Evolutionary conservation across 2,888 invertebrate genomes (phyloP).

Genomic region (Melangyna quadrimaculata): DNA sequence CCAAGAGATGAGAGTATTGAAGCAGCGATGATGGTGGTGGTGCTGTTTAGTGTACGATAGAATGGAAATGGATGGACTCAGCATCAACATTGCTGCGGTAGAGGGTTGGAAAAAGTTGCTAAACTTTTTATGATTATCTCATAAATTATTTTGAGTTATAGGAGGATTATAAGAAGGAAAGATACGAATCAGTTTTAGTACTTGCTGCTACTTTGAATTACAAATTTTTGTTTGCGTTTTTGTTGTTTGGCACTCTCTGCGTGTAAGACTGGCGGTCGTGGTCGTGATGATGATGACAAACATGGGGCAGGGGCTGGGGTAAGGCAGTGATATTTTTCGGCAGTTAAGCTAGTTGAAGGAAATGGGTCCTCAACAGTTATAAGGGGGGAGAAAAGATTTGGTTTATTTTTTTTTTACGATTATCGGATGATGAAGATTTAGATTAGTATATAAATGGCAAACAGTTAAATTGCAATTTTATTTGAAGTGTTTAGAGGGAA

Average conservation of each 20-base stretch:
- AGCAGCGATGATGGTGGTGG: not conserved
- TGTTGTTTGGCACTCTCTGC: not conserved
- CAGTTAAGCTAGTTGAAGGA: constrained; percentile 18
- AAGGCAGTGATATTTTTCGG: not conserved
- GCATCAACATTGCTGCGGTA: not conserved
- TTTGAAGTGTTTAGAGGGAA: constrained; percentile 56
- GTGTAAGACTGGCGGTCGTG: not conserved
- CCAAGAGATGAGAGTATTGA: not conserved
- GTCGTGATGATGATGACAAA: not conserved
- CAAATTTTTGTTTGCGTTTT: constrained; percentile 52
- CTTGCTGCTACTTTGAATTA: constrained; percentile 65
- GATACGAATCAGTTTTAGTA: constrained; percentile 66
- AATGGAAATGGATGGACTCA: not conserved
- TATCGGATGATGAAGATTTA: constrained; percentile 62
- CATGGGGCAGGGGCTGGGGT: not conserved
- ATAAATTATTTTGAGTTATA: constrained; percentile 68
- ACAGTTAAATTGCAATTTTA: constrained; percentile 63
- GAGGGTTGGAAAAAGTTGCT: constrained; percentile 65
- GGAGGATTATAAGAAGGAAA: constrained; percentile 61
- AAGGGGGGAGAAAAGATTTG: too few species aligned
- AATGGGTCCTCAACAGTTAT: constrained; percentile 12
- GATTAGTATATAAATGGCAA: constrained; percentile 46
- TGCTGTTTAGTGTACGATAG: not conserved
- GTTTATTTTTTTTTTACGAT: constrained; percentile 39
- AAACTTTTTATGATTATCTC: constrained; percentile 69